Conservation (phyloP, 2,113 vertebrate species). For the Cebidichthys violaceus region DNA sequence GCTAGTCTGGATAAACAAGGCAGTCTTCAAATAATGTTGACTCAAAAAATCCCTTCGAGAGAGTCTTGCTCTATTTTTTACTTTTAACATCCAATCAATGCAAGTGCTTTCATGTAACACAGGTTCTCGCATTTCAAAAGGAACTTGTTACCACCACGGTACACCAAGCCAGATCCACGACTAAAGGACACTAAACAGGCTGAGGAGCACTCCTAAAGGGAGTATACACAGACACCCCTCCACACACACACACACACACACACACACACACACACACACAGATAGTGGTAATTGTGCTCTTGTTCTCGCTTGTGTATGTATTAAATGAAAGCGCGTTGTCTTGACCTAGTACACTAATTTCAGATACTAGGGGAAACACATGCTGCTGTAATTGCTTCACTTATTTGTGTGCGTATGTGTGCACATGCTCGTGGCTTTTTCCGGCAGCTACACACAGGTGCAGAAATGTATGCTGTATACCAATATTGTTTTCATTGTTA, state of each 20-base stretch:
- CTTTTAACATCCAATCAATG: conserved; percentile 32
- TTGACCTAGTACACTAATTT: conserved; percentile 84
- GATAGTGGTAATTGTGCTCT: conserved; percentile 89
- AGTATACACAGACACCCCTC: conserved; percentile 30
- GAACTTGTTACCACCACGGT: conserved; percentile 86
- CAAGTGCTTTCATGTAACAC: conserved; percentile 43
- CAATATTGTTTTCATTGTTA: not conserved
- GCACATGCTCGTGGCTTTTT: not conserved
- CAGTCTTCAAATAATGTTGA: not conserved
- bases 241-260: not conserved
- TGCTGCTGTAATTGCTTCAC: conserved; percentile 73
- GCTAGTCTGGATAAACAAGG: not conserved
- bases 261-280: conserved; percentile 82
- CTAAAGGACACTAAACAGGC: conserved; percentile 85
- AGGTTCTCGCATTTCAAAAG: conserved; percentile 87
- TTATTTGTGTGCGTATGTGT: conserved; percentile 30
- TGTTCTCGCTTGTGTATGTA: conserved; percentile 90
- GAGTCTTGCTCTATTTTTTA: not conserved
- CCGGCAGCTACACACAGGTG: not conserved
- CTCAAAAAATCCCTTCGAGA: not conserved
- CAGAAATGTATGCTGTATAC: not conserved
- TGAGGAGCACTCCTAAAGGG: conserved; percentile 78
- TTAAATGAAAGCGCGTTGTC: conserved; percentile 92
- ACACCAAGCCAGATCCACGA: conserved; percentile 85
- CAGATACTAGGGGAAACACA: conserved; percentile 65